Percentiles rank a stretch among this genome's conserved stretches.
Conservation (phyloP, 1,140 invertebrate species). For the Neoseiulus cucumeris region DNA sequence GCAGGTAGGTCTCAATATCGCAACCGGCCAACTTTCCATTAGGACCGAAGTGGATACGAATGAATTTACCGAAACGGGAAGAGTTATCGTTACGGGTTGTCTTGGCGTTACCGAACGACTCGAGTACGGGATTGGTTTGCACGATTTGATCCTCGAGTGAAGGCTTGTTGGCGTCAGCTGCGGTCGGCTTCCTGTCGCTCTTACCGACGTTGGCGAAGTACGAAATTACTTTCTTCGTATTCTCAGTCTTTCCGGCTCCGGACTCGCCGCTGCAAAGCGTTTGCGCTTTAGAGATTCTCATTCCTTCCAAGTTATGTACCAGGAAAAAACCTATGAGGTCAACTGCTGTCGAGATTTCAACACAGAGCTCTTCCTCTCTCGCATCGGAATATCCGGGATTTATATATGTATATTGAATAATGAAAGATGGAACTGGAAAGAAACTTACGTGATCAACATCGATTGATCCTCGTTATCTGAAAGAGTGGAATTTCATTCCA, state of each 20-base stretch:
- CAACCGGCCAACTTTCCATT: slow-evolving; percentile 37
- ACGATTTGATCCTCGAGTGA: slow-evolving; percentile 88
- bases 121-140: slow-evolving; percentile 95
- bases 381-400: background rate
- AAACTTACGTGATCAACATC: slow-evolving; percentile 88
- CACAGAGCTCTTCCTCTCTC: background rate
- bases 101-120: slow-evolving; percentile 99
- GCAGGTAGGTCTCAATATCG: slow-evolving; percentile 39
- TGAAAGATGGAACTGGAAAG: background rate
- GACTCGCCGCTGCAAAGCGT: slow-evolving; percentile 80
- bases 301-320: too few species aligned
- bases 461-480: slow-evolving; percentile 85
- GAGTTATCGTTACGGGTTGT: slow-evolving; percentile 99
- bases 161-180: background rate
- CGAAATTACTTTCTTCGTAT: slow-evolving; percentile 98
- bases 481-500: slow-evolving; percentile 25
- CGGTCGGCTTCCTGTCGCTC: slow-evolving; percentile 20
- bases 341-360: background rate
- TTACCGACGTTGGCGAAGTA: slow-evolving; percentile 78
- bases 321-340: background rate
- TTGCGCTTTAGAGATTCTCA: slow-evolving; percentile 13
- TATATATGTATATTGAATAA: background rate
- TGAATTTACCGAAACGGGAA: slow-evolving; percentile 68
- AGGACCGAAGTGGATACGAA: slow-evolving; percentile 36
- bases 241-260: slow-evolving; percentile 98